These are phyloP conservation scores for Noctilio leporinus DNA, from an alignment of 2,113 vertebrate species.

Conservation along the genomic window DNA sequence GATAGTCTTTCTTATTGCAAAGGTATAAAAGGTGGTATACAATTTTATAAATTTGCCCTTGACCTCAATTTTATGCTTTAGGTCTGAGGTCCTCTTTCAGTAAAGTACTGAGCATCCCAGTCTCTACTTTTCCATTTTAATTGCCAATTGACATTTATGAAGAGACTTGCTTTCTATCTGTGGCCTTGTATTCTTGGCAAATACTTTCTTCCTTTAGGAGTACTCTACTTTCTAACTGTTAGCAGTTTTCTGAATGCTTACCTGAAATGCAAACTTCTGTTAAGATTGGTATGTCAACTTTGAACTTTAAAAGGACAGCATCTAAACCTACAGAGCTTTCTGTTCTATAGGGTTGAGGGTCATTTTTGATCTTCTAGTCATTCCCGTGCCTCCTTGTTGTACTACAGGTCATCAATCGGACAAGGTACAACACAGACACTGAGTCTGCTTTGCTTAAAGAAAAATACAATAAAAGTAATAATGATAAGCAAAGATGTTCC, in stretches of 20 bases:
- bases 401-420: not conserved
- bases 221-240: not conserved
- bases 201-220: not conserved
- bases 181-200: not conserved
- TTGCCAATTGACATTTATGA: not conserved
- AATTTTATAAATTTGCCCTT: not conserved
- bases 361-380: not conserved
- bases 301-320: not conserved
- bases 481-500: not conserved
- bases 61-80: not conserved
- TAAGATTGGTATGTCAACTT: not conserved
- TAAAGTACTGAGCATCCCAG: not conserved
- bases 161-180: not conserved
- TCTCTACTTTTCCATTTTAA: not conserved
- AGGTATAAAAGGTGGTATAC: not conserved
- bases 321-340: not conserved
- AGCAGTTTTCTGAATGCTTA: not conserved
- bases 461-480: too few species aligned
- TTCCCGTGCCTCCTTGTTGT: not conserved
- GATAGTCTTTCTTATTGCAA: not conserved
- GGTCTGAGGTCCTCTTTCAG: not conserved
- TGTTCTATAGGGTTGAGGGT: fast-evolving
- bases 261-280: not conserved
- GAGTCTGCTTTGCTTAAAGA: not conserved
- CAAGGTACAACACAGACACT: not conserved